Conservation (phyloP, 2,113 vertebrate species). For the Leiothrix lutea region DNA sequence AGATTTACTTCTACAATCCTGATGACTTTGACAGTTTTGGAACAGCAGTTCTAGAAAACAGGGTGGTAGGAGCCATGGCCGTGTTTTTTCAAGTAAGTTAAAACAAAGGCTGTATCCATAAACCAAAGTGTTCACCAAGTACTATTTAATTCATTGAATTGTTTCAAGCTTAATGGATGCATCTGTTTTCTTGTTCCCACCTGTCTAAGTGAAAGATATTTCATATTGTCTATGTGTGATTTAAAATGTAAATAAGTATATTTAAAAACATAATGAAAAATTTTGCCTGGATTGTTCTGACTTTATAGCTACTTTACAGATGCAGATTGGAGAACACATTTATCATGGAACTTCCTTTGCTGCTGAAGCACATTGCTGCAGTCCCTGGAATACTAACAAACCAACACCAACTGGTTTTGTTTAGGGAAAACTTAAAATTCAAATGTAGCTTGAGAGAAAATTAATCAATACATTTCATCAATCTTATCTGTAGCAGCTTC, state of each 20-base stretch:
- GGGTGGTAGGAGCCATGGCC: constrained; percentile 89
- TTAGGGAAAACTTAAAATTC: constrained; percentile 68
- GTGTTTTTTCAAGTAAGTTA: constrained; percentile 94
- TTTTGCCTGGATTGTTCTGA: constrained; percentile 78
- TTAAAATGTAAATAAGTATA: constrained; percentile 85
- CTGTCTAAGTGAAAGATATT: constrained; percentile 80
- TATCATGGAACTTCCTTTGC: constrained; percentile 73
- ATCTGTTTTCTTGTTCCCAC: constrained; percentile 79
- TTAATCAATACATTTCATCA: constrained; percentile 67
- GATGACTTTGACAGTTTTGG: constrained; percentile 95
- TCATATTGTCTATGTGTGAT: constrained; percentile 77
- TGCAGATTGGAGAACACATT: constrained; percentile 75
- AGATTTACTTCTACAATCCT: constrained; percentile 97
- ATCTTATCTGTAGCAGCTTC: constrained; percentile 38
- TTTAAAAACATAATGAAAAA: constrained; percentile 78
- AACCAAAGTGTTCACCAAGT: constrained; percentile 46
- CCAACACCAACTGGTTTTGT: constrained; percentile 19
- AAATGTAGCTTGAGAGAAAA: constrained; percentile 55
- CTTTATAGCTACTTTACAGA: constrained; percentile 77
- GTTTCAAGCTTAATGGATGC: constrained; percentile 75
- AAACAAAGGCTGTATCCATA: constrained; percentile 46
- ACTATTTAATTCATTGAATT: constrained; percentile 67
- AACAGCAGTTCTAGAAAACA: constrained; percentile 88
- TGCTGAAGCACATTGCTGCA: constrained; percentile 50
- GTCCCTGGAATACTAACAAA: constrained; percentile 72